phyloP scores from a whole-genome alignment of 2,888 invertebrate genomes.

The Scaptomyza caliginosa region DNA sequence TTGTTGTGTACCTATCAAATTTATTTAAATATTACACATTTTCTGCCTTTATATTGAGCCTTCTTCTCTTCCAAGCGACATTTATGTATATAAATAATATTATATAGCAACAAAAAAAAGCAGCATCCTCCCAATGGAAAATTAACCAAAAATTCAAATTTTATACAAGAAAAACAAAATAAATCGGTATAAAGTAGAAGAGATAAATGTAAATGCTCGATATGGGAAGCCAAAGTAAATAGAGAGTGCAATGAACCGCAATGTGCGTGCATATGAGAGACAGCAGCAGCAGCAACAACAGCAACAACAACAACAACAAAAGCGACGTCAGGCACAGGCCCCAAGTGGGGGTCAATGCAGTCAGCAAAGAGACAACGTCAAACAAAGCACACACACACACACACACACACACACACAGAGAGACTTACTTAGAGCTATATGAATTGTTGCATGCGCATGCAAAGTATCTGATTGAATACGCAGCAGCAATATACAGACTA shows the following conservation, averaged over 20 bases:
- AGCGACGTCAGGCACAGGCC: slow-evolving; percentile 43
- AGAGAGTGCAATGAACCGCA: slow-evolving; percentile 79
- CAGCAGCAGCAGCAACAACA: slow-evolving; percentile 31
- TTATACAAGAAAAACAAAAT: neutral
- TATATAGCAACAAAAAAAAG: slow-evolving; percentile 12
- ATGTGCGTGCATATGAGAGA: slow-evolving; percentile 63
- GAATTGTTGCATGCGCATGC: slow-evolving; percentile 58
- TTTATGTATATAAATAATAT: slow-evolving; percentile 14
- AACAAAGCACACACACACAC: slow-evolving; percentile 59
- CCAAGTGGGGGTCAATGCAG: slow-evolving; percentile 73
- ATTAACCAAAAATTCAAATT: slow-evolving; percentile 21
- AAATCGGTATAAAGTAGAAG: neutral
- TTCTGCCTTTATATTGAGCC: slow-evolving; percentile 18
- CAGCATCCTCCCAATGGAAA: slow-evolving; percentile 31
- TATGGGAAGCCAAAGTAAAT: slow-evolving; percentile 70
- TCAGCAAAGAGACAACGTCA: slow-evolving; percentile 65
- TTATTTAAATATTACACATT: slow-evolving; percentile 74
- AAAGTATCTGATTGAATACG: slow-evolving; percentile 71
- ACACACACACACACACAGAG: slow-evolving; percentile 4
- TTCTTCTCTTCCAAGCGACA: neutral
- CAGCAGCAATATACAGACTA: slow-evolving; percentile 10
- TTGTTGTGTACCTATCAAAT: slow-evolving; percentile 64
- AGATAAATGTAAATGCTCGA: slow-evolving; percentile 52
- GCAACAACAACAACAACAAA: slow-evolving; percentile 19
- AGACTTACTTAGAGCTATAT: slow-evolving; percentile 3